Conservation (phyloP, 1,140 invertebrate genomes). For the Drosophila littoralis region DNA sequence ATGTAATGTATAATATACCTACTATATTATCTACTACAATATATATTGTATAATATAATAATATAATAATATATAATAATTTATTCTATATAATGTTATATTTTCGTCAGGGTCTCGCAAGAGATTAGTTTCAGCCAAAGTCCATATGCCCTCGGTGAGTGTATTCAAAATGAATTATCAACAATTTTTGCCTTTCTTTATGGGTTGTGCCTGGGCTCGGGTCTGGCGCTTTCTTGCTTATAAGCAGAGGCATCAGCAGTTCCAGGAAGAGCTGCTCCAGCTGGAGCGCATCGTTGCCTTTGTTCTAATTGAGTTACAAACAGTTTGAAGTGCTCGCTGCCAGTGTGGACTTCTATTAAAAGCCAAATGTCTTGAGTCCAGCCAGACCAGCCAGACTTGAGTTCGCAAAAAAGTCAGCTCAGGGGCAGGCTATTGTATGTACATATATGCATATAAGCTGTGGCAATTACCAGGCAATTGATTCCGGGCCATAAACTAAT, state of each 20-base stretch:
- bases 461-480: constrained; percentile 26
- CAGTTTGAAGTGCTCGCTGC: constrained; percentile 54
- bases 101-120: too few species aligned
- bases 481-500: constrained; percentile 18
- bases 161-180: constrained; percentile 77
- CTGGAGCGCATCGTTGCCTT: constrained; percentile 45
- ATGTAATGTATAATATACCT: too few species aligned
- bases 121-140: not conserved
- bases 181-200: constrained; percentile 66
- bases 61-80: too few species aligned
- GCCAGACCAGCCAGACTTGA: not conserved
- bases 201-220: constrained; percentile 17
- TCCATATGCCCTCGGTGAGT: not conserved
- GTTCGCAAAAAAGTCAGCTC: not conserved
- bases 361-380: constrained; percentile 50
- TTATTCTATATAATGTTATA: too few species aligned
- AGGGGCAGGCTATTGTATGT: not conserved
- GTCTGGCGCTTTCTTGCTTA: constrained; percentile 16
- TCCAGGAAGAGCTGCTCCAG: not conserved
- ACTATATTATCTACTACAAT: too few species aligned
- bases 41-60: too few species aligned
- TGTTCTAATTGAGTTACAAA: constrained; percentile 73
- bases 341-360: constrained; percentile 49
- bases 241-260: constrained; percentile 23
- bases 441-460: constrained; percentile 2